A percentile compares a stretch with the other conserved stretches of the same genome.
Conservation (phyloP, 1,140 invertebrate species). For the Cryptotermes secundus region DNA sequence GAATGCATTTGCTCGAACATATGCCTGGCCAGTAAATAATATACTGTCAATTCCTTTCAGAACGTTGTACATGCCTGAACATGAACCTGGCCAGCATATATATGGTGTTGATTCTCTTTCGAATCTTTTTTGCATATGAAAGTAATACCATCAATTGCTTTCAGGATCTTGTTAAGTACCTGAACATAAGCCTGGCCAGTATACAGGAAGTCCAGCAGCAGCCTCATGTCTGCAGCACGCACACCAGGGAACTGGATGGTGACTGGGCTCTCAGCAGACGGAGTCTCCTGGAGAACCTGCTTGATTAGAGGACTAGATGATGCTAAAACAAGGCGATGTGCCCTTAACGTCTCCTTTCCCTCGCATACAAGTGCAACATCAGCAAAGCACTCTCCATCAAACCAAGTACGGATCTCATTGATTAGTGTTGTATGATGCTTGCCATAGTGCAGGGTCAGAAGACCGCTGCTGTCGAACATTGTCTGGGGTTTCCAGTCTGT, state of each 20-base stretch:
- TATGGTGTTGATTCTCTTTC: no score
- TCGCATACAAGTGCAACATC: conserved; percentile 80
- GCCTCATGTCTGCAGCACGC: conserved; percentile 69
- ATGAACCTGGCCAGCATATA: no score
- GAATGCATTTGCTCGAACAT: no score
- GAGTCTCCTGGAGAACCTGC: conserved; percentile 70
- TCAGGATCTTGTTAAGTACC: conserved; percentile 48
- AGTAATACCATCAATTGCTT: no score
- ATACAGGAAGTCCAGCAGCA: conserved; percentile 78
- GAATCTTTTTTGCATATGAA: no score
- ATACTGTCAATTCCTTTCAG: no score
- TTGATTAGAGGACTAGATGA: conserved; percentile 79
- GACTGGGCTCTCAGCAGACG: conserved; percentile 66
- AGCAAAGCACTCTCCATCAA: conserved; percentile 72
- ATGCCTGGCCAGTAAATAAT: no score
- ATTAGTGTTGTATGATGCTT: conserved; percentile 86
- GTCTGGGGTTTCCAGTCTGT: background rate
- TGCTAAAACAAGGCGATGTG: conserved; percentile 78
- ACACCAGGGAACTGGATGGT: conserved; percentile 77
- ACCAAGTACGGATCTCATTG: conserved; percentile 81
- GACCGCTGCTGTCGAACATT: conserved; percentile 44
- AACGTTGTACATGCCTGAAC: no score
- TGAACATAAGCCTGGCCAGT: conserved; percentile 80
- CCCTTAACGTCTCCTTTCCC: conserved; percentile 42
- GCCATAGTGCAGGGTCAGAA: conserved; percentile 84